A percentile compares a stretch with the other conserved stretches of the same genome.
Conservation (phyloP, 2,113 vertebrate genomes). For the Lophotis ruficrista region DNA sequence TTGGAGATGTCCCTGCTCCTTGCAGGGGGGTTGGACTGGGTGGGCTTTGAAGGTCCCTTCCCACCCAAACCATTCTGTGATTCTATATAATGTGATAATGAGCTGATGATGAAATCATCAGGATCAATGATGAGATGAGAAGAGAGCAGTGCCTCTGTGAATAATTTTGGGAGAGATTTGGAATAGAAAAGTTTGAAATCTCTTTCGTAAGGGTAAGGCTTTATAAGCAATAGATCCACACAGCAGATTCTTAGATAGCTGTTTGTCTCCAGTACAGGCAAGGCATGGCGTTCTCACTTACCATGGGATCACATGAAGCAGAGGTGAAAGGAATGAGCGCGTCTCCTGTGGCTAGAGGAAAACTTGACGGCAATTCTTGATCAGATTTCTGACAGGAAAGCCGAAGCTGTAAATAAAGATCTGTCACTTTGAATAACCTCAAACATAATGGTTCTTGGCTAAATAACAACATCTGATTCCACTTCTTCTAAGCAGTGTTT, state of each 20-base stretch:
- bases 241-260: background rate
- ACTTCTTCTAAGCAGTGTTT: background rate
- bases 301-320: background rate
- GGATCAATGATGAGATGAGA: background rate
- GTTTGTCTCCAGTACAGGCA: background rate
- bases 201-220: background rate
- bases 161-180: background rate
- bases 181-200: background rate
- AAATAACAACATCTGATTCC: background rate
- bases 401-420: background rate
- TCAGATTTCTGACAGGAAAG: background rate
- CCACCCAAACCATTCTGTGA: too few species aligned
- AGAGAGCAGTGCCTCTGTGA: background rate
- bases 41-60: too few species aligned
- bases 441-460: background rate
- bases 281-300: background rate
- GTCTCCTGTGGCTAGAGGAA: background rate
- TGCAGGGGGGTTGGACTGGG: too few species aligned
- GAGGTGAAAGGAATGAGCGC: background rate
- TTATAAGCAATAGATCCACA: background rate
- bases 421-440: background rate
- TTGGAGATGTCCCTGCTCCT: too few species aligned
- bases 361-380: background rate
- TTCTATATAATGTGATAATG: background rate
- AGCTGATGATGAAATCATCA: background rate